phyloP scores from a whole-genome alignment of 2,797 vertebrate genomes.

The Phataginus tricuspis region DNA sequence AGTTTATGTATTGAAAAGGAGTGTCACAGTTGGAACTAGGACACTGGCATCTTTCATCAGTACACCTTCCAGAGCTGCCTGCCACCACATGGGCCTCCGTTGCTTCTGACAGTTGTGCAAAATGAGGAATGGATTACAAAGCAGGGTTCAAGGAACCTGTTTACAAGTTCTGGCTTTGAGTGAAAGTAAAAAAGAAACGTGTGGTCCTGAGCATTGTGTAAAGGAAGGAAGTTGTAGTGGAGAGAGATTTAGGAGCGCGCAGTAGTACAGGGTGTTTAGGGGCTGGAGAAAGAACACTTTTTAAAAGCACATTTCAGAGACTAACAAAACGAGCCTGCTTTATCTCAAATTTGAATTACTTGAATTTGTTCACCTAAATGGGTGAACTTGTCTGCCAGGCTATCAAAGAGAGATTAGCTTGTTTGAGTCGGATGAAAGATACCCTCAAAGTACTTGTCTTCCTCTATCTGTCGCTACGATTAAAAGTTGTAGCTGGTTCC shows the following conservation, averaged over 20 bases:
- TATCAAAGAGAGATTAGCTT: not conserved
- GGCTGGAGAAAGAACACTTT: not conserved
- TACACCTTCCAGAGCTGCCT: slow-evolving; percentile 30
- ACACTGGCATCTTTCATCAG: slow-evolving; percentile 62
- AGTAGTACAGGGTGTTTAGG: not conserved
- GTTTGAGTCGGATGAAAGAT: slow-evolving; percentile 4
- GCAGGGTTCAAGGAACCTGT: not conserved
- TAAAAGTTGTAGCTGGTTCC: not conserved
- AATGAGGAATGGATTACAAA: not conserved
- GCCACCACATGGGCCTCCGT: slow-evolving; percentile 21
- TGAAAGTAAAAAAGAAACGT: not conserved
- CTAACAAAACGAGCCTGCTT: slow-evolving; percentile 30
- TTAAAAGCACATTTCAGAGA: not conserved
- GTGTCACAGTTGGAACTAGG: slow-evolving; percentile 66
- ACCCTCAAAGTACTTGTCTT: not conserved
- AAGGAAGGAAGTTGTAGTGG: not conserved
- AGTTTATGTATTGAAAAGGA: slow-evolving; percentile 71
- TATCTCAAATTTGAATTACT: slow-evolving; percentile 7
- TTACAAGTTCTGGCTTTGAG: slow-evolving; percentile 40
- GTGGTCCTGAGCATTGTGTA: not conserved
- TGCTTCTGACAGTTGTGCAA: slow-evolving; percentile 44
- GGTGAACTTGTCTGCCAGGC: not conserved
- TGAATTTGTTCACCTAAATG: not conserved
- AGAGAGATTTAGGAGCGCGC: not conserved
- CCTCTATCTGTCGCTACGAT: not conserved